phyloP scores from a whole-genome alignment of 2,797 vertebrate genomes.

The Pipistrellus pipistrellus region DNA sequence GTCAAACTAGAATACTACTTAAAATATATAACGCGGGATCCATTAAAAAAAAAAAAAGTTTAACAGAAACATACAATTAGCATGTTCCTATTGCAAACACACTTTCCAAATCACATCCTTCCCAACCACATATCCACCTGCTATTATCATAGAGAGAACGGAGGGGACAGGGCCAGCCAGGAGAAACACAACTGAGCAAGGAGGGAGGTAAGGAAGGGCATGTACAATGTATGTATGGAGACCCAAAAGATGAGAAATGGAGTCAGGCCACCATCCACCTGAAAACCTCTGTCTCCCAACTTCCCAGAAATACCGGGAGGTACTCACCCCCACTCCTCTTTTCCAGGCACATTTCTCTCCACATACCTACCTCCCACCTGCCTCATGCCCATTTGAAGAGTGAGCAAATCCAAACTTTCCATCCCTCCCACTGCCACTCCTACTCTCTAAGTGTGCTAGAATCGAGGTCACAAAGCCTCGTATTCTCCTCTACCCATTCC shows the following conservation, averaged over 20 bases:
- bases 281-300: neutral
- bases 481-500: neutral
- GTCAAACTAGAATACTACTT: conserved; percentile 5
- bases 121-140: neutral
- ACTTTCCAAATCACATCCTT: conserved; percentile 45
- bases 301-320: neutral
- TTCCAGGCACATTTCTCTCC: neutral
- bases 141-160: neutral
- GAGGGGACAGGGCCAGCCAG: neutral
- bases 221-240: neutral
- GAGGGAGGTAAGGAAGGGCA: too few species aligned
- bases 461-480: neutral
- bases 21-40: conserved; percentile 1
- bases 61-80: neutral
- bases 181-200: neutral
- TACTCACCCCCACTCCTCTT: neutral
- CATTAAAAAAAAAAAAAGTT: neutral
- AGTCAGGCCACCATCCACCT: neutral
- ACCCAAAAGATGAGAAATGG: neutral
- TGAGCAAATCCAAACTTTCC: neutral
- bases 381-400: neutral
- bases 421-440: neutral
- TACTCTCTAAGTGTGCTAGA: neutral
- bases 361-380: rapidly evolving
- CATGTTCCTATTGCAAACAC: neutral